Conservation (phyloP, 2,888 invertebrate species). For the Dromius quadrimaculatus region DNA sequence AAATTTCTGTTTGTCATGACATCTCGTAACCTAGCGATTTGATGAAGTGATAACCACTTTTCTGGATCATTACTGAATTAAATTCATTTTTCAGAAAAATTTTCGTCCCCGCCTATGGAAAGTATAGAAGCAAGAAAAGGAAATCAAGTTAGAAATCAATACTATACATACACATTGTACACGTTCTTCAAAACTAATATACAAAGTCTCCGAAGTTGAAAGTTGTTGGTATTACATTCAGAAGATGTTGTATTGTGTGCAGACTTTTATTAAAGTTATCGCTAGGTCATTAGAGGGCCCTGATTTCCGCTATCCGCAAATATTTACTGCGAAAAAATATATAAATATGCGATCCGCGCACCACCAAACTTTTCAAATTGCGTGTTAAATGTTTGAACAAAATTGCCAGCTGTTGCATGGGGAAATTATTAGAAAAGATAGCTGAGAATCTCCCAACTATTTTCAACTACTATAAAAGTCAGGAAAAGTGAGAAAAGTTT, state of each 20-base stretch:
- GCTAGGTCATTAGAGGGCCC: slow-evolving; percentile 38
- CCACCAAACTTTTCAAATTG: neutral
- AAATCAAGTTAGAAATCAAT: slow-evolving; percentile 49
- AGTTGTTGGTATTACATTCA: slow-evolving; percentile 38
- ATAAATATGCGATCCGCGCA: slow-evolving; percentile 34
- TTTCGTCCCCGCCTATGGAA: neutral
- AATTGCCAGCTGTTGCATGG: slow-evolving; percentile 15
- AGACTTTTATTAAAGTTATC: slow-evolving; percentile 46
- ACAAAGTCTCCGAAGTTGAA: slow-evolving; percentile 55
- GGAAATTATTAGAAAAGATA: neutral
- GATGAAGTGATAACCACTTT: no score
- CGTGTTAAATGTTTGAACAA: slow-evolving; percentile 6
- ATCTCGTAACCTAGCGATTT: no score
- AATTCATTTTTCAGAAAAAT: no score
- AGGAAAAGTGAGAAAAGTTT: no score
- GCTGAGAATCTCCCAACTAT: no score
- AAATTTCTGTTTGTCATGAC: no score
- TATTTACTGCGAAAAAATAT: slow-evolving; percentile 35
- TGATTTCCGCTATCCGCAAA: slow-evolving; percentile 18
- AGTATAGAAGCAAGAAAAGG: slow-evolving; percentile 19
- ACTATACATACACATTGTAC: slow-evolving; percentile 54
- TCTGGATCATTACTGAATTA: no score
- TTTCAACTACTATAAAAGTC: no score
- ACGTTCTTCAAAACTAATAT: slow-evolving; percentile 59
- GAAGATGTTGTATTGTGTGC: slow-evolving; percentile 21